These are phyloP conservation scores for Halichoerus grypus DNA, from an alignment of 2,113 vertebrate genomes.

Conservation along the genomic window DNA sequence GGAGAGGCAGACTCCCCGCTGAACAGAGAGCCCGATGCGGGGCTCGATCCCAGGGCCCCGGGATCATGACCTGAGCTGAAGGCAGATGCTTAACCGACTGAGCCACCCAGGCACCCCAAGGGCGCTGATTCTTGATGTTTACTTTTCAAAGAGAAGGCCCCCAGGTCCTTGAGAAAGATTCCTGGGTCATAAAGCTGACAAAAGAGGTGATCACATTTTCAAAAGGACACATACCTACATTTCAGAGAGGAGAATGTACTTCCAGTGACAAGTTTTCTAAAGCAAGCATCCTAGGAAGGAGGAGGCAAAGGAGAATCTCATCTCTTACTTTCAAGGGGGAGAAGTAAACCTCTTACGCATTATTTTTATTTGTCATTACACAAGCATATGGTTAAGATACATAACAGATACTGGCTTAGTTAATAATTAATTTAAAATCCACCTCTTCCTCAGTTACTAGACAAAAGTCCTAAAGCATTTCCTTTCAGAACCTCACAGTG, in stretches of 20 bases:
- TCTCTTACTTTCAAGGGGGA: not conserved
- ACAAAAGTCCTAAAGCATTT: not conserved
- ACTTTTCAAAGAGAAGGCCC: not conserved
- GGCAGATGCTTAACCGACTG: not conserved
- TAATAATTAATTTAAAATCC: not conserved
- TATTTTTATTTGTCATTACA: not conserved
- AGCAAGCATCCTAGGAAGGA: not conserved
- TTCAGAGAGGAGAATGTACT: not conserved
- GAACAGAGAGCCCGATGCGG: not conserved
- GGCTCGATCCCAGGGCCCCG: not conserved
- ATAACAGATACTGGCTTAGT: not conserved
- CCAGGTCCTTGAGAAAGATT: not conserved
- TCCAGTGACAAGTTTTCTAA: not conserved
- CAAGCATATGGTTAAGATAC: not conserved
- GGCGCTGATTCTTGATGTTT: not conserved
- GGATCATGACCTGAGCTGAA: not conserved
- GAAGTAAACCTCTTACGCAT: not conserved
- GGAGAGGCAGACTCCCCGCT: not conserved
- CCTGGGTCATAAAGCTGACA: not conserved
- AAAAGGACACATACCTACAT: not conserved
- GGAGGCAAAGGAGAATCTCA: not conserved
- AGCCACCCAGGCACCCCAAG: not conserved
- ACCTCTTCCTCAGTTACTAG: not conserved
- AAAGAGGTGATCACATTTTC: not conserved
- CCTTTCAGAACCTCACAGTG: constrained; percentile 8